Evolutionary conservation across 2,113 vertebrate species (phyloP).

Genomic region (Brachyistius frenatus): DNA sequence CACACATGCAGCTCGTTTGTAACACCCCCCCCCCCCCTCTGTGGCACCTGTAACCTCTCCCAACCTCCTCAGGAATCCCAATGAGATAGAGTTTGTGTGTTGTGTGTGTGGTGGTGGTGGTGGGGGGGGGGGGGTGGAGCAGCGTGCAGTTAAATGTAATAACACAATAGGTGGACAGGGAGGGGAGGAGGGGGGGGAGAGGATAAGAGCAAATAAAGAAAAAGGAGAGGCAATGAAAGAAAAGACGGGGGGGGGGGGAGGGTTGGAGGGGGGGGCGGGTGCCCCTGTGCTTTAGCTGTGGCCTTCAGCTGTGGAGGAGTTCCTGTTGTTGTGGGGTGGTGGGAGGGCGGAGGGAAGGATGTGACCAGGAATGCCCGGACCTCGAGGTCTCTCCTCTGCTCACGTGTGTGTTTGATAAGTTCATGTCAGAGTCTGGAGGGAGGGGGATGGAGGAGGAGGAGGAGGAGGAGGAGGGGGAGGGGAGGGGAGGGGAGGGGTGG

Average conservation of each 20-base stretch:
- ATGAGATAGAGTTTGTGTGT: not conserved
- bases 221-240: constrained; percentile 55
- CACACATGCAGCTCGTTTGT: not conserved
- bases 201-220: constrained; percentile 49
- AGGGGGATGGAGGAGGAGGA: not conserved
- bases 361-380: constrained; percentile 71
- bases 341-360: constrained; percentile 78
- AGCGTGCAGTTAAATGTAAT: constrained; percentile 12
- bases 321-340: constrained; percentile 78
- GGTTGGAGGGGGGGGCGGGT: constrained; percentile 1
- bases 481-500: not conserved
- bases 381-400: constrained; percentile 41
- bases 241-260: constrained; percentile 2
- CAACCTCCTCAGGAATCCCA: constrained; percentile 36
- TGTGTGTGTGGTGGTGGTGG: too few species aligned
- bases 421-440: not conserved
- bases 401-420: constrained; percentile 15
- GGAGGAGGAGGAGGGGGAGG: not conserved
- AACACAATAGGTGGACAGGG: constrained; percentile 47
- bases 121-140: not conserved
- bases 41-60: constrained; percentile 60
- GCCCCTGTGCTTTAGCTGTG: constrained; percentile 41
- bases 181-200: not conserved
- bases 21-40: constrained; percentile 16
- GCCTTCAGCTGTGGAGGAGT: constrained; percentile 75